Conservation (phyloP, 2,113 vertebrate species). For the Ochotona curzoniae region DNA sequence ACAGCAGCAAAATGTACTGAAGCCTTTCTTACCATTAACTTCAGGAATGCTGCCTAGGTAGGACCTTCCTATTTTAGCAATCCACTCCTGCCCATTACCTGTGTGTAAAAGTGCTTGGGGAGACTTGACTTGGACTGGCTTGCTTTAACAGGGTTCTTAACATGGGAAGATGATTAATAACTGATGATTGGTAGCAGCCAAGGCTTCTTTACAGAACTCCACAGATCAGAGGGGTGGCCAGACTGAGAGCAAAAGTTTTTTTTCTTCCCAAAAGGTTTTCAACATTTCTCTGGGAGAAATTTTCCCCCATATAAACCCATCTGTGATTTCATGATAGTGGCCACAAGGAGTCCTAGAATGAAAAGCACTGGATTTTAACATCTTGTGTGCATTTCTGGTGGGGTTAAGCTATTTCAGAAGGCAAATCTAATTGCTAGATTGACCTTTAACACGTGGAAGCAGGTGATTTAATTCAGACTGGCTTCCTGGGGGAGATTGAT, state of each 20-base stretch:
- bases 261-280: constrained; percentile 5
- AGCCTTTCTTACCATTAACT: not conserved
- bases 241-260: not conserved
- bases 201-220: not conserved
- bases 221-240: not conserved
- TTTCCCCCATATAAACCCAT: not conserved
- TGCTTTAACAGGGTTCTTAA: not conserved
- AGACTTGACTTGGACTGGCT: not conserved
- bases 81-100: not conserved
- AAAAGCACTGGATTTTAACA: not conserved
- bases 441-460: not conserved
- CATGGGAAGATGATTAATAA: not conserved
- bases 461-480: constrained; percentile 12
- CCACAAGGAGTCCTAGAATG: not conserved
- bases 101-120: not conserved
- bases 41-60: not conserved
- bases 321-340: constrained; percentile 5
- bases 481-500: not conserved
- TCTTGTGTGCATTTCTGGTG: not conserved
- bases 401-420: not conserved
- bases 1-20: not conserved
- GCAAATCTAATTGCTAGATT: constrained; percentile 32
- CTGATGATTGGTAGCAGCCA: not conserved
- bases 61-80: not conserved
- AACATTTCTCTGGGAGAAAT: not conserved